phyloP scores from a whole-genome alignment of 2,797 vertebrate species.

The Gobionotothen gibberifrons region DNA sequence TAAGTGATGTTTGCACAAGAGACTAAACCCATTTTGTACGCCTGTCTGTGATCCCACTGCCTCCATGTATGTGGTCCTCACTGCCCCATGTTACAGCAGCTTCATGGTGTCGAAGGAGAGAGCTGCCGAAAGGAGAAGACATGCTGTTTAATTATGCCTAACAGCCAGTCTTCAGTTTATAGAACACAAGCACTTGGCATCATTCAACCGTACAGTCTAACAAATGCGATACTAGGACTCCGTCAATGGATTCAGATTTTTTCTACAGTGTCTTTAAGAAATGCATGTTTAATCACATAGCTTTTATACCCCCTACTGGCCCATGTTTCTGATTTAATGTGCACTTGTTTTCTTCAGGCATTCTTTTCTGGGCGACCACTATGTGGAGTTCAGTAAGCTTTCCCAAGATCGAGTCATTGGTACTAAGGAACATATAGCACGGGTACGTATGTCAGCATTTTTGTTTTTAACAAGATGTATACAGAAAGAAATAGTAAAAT shows the following conservation, averaged over 20 bases:
- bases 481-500: background rate
- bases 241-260: constrained; percentile 14
- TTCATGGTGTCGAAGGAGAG: constrained; percentile 45
- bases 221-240: constrained; percentile 36
- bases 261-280: constrained; percentile 32
- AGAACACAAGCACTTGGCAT: constrained; percentile 50
- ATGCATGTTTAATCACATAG: constrained; percentile 28
- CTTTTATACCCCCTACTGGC: constrained; percentile 14
- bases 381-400: constrained; percentile 99
- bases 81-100: constrained; percentile 29
- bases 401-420: constrained; percentile 98
- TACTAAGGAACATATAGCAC: constrained; percentile 96
- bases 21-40: background rate
- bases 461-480: background rate
- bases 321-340: constrained; percentile 29
- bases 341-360: constrained; percentile 84
- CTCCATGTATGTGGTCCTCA: constrained; percentile 31
- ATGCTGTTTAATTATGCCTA: constrained; percentile 66
- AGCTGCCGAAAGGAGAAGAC: constrained; percentile 46
- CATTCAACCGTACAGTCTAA: constrained; percentile 54
- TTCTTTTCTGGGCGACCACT: constrained; percentile 98
- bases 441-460: constrained; percentile 88
- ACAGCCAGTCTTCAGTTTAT: constrained; percentile 58
- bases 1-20: constrained; percentile 78
- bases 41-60: constrained; percentile 15